Conservation (phyloP, 2,797 vertebrate species). For the Cyprinodon diabolis region DNA sequence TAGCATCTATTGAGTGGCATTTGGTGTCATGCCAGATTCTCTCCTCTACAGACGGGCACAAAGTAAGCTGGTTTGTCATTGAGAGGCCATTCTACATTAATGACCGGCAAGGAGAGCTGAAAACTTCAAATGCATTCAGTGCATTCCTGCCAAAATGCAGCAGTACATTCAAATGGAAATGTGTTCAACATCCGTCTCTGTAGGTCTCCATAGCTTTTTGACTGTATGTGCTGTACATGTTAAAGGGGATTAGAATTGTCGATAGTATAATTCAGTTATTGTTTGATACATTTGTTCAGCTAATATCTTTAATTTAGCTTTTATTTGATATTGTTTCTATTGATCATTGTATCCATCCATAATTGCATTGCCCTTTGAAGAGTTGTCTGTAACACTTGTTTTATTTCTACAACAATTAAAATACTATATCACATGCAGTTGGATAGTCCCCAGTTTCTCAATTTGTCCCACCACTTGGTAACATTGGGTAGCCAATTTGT, state of each 20-base stretch:
- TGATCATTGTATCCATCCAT: slow-evolving; percentile 3
- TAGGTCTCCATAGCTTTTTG: slow-evolving; percentile 53
- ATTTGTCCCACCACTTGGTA: background rate
- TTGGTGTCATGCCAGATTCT: slow-evolving; percentile 79
- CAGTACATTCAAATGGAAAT: slow-evolving; percentile 69
- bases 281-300: slow-evolving; percentile 29
- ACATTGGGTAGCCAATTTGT: too few relatives aligned
- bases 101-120: slow-evolving; percentile 58
- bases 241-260: slow-evolving; percentile 47
- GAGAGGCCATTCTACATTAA: slow-evolving; percentile 61
- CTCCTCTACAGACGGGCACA: slow-evolving; percentile 62
- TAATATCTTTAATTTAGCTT: slow-evolving; percentile 13
- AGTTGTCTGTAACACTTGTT: background rate
- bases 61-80: slow-evolving; percentile 76
- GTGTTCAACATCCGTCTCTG: slow-evolving; percentile 47
- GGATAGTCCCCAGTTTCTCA: background rate
- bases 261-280: slow-evolving; percentile 26
- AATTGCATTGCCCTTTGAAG: slow-evolving; percentile 11
- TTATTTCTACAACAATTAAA: background rate
- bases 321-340: slow-evolving; percentile 19
- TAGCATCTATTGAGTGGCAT: slow-evolving; percentile 71
- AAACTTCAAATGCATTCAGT: slow-evolving; percentile 65
- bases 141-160: slow-evolving; percentile 55
- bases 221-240: slow-evolving; percentile 66
- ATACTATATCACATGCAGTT: background rate